phyloP scores from a whole-genome alignment of 1,140 invertebrate species.

The Drosophila pseudoobscura region DNA sequence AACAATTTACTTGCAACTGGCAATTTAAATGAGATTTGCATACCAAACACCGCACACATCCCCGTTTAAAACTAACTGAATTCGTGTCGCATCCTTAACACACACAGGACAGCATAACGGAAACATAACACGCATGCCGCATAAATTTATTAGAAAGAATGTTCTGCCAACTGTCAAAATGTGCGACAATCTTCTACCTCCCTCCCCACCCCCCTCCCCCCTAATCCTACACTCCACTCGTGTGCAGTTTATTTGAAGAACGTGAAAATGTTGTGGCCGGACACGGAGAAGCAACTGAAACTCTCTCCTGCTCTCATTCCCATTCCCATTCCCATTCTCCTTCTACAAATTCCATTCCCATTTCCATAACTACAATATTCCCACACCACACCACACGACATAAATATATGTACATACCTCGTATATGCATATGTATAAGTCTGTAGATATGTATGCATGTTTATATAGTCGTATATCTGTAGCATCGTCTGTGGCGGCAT shows the following conservation, averaged over 20 bases:
- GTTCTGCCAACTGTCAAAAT: slow-evolving; percentile 51
- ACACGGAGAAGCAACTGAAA: slow-evolving; percentile 20
- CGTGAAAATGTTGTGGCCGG: slow-evolving; percentile 53
- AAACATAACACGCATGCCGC: slow-evolving; percentile 24
- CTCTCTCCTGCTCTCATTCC: slow-evolving; percentile 2
- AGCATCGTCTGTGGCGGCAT: slow-evolving; percentile 50
- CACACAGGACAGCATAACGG: neutral
- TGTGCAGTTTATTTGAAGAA: slow-evolving; percentile 71
- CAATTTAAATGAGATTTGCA: slow-evolving; percentile 6
- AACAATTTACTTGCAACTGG: slow-evolving; percentile 4
- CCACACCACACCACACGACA: slow-evolving; percentile 24
- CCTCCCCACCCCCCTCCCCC: neutral
- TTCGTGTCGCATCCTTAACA: slow-evolving; percentile 11
- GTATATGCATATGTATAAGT: slow-evolving; percentile 22
- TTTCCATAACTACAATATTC: slow-evolving; percentile 38
- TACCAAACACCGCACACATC: no score
- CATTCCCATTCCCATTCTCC: slow-evolving; percentile 6
- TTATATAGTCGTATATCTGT: slow-evolving; percentile 14
- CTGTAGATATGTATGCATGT: slow-evolving; percentile 20
- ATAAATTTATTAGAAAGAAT: slow-evolving; percentile 54
- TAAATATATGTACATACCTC: slow-evolving; percentile 17
- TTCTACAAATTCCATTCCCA: slow-evolving; percentile 19
- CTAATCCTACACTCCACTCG: slow-evolving; percentile 46
- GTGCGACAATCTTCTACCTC: slow-evolving; percentile 29
- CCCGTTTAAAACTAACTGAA: slow-evolving; percentile 3